These are phyloP conservation scores for Clitarchus hookeri DNA, from an alignment of 2,888 invertebrate genomes.

Conservation along the genomic window DNA sequence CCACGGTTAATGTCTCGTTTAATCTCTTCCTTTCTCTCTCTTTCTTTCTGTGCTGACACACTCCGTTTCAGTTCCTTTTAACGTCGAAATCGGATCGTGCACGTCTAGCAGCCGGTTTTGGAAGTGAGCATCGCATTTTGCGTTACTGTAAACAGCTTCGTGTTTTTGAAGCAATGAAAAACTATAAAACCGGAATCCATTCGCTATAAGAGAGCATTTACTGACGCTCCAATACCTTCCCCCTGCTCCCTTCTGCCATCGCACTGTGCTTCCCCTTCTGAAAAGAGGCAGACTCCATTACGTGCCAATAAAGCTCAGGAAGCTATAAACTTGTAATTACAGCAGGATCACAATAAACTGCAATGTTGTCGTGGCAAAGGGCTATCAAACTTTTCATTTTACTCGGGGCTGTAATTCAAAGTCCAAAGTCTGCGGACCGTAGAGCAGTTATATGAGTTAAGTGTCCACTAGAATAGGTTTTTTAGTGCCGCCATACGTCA, in stretches of 20 bases:
- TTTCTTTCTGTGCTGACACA: too few species aligned
- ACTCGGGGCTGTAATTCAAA: conserved; percentile 14
- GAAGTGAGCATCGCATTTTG: neutral
- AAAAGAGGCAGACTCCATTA: conserved; percentile 11
- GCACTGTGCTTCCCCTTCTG: neutral
- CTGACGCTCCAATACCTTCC: neutral
- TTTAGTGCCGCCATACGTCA: neutral
- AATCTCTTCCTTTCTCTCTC: neutral
- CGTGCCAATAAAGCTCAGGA: neutral
- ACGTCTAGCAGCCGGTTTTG: neutral
- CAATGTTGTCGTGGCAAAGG: neutral
- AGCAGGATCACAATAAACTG: neutral
- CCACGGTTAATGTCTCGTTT: neutral
- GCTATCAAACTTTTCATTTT: neutral
- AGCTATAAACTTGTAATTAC: neutral
- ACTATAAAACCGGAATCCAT: neutral
- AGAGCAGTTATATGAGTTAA: neutral
- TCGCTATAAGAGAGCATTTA: neutral
- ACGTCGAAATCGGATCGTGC: neutral
- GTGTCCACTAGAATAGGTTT: neutral
- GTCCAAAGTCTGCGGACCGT: neutral
- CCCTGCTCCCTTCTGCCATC: neutral
- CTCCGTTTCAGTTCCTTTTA: neutral
- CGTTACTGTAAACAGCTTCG: neutral
- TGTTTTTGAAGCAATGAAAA: neutral